Evolutionary conservation across 2,888 invertebrate species (phyloP), one percentile per base, ranked within the genome.

Genomic region (Aphidius colemani): DNA sequence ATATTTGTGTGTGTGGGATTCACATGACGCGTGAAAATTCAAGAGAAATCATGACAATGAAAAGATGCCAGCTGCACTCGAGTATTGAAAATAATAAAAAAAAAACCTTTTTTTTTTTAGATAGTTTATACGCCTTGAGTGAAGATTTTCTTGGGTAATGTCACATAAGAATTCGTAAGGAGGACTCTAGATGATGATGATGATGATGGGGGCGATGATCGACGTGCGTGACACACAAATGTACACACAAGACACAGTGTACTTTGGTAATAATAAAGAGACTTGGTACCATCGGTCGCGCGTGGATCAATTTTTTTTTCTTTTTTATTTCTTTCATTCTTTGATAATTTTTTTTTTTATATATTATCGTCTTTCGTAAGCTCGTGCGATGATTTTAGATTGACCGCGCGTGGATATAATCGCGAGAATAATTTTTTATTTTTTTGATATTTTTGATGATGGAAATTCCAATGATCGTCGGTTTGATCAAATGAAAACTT

Each of bases 191-290:
- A 46, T 46, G 57, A 57, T 57, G n/a, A 7, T 57, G n/a, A 7
- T 30, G 39, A 11, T 30, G 30, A 30, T 30, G 30, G 30, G 30
- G 30, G 30, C 64, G 65, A 64, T 67, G 71, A 71, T 69, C 66
- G 72, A 75, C 72, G 69, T 69, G 71, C 74, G 72, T 72, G 73
- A 70, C 70, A 71, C 66, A 53, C 62, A 30, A 30, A 30, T 30
- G 30, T 30, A 30, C 30, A 30, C 30, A 30, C 30, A 30, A 30
- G 5, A 30, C 5, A 30, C 30, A 30, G 30, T 30, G 30, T 30
- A 30, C 30, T 48, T 39, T 65, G 68, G 69, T 74, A 77, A 76
- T 76, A 76, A 75, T 72, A 75, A 65, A 74, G 71, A 73, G 69
- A 70, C 71, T 74, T 68, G 74, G 68, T 70, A 30, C 30, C 30